A percentile compares a stretch with the other conserved stretches of the same genome.
Evolutionary conservation across 2,888 invertebrate species (phyloP).

Genomic region (Augochlorella aurata): DNA sequence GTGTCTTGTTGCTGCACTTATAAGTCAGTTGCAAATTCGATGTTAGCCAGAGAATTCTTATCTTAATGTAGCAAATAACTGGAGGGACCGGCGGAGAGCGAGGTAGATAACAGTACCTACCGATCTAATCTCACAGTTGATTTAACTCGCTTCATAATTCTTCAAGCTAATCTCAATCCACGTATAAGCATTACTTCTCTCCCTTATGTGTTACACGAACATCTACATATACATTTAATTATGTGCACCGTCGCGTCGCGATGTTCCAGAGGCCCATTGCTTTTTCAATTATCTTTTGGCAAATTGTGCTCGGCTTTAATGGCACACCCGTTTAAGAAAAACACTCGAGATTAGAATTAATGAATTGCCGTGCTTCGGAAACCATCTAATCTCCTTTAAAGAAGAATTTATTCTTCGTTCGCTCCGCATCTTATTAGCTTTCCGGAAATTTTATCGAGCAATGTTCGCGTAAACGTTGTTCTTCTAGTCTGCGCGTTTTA

Average conservation of each 20-base stretch:
- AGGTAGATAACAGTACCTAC: constrained; percentile 78
- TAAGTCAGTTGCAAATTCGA: constrained; percentile 68
- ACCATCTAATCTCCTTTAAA: neutral
- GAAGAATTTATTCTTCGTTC: neutral
- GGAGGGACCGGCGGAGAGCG: constrained; percentile 73
- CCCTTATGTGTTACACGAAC: constrained; percentile 64
- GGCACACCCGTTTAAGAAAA: neutral
- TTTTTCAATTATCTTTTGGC: constrained; percentile 52
- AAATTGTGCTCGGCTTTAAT: neutral
- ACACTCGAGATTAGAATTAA: neutral
- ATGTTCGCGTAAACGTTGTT: no score
- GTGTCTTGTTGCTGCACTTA: constrained; percentile 60
- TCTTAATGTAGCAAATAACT: constrained; percentile 79
- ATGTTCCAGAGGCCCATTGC: constrained; percentile 7
- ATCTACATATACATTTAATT: constrained; percentile 77
- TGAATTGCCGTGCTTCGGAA: neutral
- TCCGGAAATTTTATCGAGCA: no score
- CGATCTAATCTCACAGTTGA: constrained; percentile 80
- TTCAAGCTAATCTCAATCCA: constrained; percentile 80
- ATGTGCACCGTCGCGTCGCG: constrained; percentile 64
- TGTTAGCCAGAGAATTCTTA: constrained; percentile 74
- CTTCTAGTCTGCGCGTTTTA: no score
- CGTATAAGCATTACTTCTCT: constrained; percentile 76
- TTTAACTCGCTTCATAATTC: constrained; percentile 82
- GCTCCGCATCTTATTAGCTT: no score